Conservation (phyloP, 1,140 invertebrate species). For the Drosophila bipectinata region DNA sequence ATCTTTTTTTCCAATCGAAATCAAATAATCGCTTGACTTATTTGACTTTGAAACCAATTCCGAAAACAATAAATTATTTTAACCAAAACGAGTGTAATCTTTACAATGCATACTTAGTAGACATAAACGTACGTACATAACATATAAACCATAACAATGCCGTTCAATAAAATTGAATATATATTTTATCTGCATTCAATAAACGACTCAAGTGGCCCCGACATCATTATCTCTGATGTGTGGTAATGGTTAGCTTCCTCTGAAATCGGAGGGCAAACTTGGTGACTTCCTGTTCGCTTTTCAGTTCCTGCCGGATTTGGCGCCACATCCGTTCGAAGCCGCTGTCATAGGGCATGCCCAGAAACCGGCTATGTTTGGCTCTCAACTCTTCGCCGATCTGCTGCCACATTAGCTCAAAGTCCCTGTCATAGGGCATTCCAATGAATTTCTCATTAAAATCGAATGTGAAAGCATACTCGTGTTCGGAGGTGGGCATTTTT, state of each 20-base stretch:
- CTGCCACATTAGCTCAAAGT: constrained; percentile 5
- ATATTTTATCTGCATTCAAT: constrained; percentile 45
- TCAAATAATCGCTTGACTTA: constrained; percentile 41
- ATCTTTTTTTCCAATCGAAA: constrained; percentile 53
- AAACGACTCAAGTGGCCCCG: constrained; percentile 15
- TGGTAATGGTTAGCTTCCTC: background rate
- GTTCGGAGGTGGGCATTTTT: background rate
- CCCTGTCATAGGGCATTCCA: background rate
- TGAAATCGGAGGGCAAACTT: background rate
- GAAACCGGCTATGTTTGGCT: constrained; percentile 1
- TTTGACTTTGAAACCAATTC: constrained; percentile 63
- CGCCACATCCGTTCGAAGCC: constrained; percentile 48
- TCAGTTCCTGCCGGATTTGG: constrained; percentile 25
- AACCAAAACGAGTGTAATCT: constrained; percentile 66
- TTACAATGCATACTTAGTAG: constrained; percentile 50
- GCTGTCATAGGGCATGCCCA: constrained; percentile 8
- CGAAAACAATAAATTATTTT: constrained; percentile 78
- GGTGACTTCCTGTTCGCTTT: background rate
- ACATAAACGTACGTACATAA: constrained; percentile 23
- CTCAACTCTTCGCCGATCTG: background rate
- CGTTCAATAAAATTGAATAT: constrained; percentile 60
- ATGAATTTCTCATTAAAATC: background rate
- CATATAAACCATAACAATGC: constrained; percentile 38
- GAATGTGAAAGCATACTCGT: constrained; percentile 12
- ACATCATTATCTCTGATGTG: background rate